Evolutionary conservation across 2,113 vertebrate genomes (phyloP).

Genomic region (Hippolais icterina): DNA sequence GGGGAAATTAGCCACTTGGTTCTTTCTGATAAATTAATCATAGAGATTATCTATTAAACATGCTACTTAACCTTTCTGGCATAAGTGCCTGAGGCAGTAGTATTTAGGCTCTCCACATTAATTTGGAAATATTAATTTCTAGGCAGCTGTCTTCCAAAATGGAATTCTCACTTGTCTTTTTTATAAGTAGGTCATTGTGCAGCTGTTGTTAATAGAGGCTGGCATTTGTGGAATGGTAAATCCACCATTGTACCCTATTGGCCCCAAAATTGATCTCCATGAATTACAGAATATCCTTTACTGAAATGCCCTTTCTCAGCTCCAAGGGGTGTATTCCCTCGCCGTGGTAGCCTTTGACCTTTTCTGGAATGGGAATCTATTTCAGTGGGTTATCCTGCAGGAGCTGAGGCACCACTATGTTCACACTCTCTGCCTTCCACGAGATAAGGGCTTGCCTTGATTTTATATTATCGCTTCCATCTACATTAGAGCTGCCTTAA

Average conservation of each 20-base stretch:
- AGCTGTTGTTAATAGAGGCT: constrained; percentile 42
- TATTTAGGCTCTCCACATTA: constrained; percentile 41
- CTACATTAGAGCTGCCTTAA: background rate
- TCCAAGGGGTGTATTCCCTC: background rate
- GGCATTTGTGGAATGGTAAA: constrained; percentile 43
- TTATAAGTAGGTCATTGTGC: constrained; percentile 41
- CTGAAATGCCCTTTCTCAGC: background rate
- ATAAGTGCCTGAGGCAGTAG: constrained; percentile 19
- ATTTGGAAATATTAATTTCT: constrained; percentile 56
- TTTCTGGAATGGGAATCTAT: background rate
- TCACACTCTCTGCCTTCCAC: background rate
- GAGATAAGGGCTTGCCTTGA: background rate
- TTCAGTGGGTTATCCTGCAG: background rate
- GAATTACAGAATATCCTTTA: background rate
- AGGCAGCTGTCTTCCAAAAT: constrained; percentile 52
- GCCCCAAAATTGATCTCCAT: background rate
- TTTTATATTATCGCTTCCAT: background rate
- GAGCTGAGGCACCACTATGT: background rate
- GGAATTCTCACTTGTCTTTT: constrained; percentile 51
- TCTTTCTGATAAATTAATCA: constrained; percentile 64
- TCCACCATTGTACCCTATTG: background rate
- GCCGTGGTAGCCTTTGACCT: background rate
- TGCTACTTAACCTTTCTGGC: constrained; percentile 60
- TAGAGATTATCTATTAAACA: constrained; percentile 49
- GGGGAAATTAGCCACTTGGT: constrained; percentile 41